These are phyloP conservation scores for Holacanthella duospinosa DNA, from an alignment of 2,888 invertebrate species.

Conservation along the genomic window DNA sequence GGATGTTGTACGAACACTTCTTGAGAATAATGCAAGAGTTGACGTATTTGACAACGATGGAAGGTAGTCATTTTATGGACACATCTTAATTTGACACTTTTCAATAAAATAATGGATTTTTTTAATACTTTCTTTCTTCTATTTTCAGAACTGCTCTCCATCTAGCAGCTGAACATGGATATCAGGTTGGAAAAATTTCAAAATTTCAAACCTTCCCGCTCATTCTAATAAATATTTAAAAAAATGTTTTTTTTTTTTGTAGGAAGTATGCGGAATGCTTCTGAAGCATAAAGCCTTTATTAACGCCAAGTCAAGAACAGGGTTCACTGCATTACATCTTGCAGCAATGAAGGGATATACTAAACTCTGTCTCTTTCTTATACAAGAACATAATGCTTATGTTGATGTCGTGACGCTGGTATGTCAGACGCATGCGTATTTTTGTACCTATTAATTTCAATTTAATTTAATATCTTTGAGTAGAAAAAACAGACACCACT, in stretches of 20 bases:
- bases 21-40: slow-evolving; percentile 90
- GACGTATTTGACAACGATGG: slow-evolving; percentile 97
- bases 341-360: slow-evolving; percentile 94
- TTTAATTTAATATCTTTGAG: slow-evolving; percentile 8
- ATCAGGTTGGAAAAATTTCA: slow-evolving; percentile 43
- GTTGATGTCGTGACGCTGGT: slow-evolving; percentile 87
- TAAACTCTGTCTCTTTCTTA: slow-evolving; percentile 76
- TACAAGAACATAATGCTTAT: slow-evolving; percentile 87
- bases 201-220: not conserved
- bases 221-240: not conserved
- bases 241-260: no score
- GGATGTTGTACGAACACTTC: slow-evolving; percentile 68
- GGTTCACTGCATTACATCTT: slow-evolving; percentile 90
- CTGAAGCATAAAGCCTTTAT: slow-evolving; percentile 97
- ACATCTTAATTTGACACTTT: not conserved
- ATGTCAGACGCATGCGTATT: not conserved
- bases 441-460: not conserved
- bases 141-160: slow-evolving; percentile 61
- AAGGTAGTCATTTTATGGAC: no score
- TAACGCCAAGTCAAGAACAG: slow-evolving; percentile 93
- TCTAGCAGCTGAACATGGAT: slow-evolving; percentile 78
- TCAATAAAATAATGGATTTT: not conserved
- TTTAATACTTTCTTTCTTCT: not conserved
- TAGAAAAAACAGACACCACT: slow-evolving; percentile 89
- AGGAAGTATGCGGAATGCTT: slow-evolving; percentile 58